Conservation (phyloP, 2,888 invertebrate species). For the Drosophila aldrichi region DNA sequence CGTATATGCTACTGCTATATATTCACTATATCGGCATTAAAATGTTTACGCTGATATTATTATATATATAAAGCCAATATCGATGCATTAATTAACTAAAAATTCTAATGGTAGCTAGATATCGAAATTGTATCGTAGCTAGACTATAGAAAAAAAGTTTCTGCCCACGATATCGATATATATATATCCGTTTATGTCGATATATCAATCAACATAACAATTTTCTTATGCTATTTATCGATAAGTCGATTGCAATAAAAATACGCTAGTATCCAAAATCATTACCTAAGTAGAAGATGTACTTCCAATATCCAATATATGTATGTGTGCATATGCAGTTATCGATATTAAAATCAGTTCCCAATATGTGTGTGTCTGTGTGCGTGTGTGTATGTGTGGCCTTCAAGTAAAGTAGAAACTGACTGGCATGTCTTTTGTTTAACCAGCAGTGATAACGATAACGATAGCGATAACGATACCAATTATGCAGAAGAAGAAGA, state of each 20-base stretch:
- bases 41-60: background rate
- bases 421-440: slow-evolving; percentile 48
- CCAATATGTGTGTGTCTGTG: background rate
- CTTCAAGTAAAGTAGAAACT: slow-evolving; percentile 16
- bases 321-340: slow-evolving; percentile 46
- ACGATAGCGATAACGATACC: slow-evolving; percentile 37
- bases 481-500: slow-evolving; percentile 23
- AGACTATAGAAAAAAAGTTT: too few species aligned
- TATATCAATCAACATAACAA: too few species aligned
- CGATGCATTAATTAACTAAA: background rate
- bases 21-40: background rate
- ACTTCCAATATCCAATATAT: slow-evolving; percentile 10
- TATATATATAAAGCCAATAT: background rate
- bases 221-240: too few species aligned
- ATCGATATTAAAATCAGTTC: slow-evolving; percentile 48
- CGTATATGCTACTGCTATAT: too few species aligned
- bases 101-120: background rate
- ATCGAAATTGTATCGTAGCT: background rate
- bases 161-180: too few species aligned
- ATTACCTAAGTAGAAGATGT: too few species aligned
- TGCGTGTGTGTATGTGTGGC: slow-evolving; percentile 24
- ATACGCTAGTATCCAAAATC: background rate
- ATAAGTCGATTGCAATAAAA: too few species aligned
- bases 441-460: slow-evolving; percentile 22
- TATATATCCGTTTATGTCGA: too few species aligned